Base-by-base conservation (phyloP, 2,888 invertebrate species). In the Archips crataeganus region DNA sequence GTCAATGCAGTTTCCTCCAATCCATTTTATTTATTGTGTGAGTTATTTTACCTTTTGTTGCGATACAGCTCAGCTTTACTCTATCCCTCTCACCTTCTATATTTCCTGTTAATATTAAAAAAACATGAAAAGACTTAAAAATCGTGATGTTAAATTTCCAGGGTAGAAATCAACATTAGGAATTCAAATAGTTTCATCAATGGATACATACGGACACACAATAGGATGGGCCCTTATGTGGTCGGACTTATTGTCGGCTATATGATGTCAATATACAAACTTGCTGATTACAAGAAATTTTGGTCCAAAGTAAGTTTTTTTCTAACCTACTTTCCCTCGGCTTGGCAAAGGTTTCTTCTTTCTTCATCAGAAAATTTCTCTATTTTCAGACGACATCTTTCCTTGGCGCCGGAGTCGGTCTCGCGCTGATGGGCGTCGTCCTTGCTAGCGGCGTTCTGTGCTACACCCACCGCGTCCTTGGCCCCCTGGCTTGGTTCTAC, bases 181-280 rank as follows among this genome's bases (percentile, higher is more conserved):
- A 54, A 54, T 0, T 6, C 54, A 0, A 54, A 57, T 23, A 57
- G n/a, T 36, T 60, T 60, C 60, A 32, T 8, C 3, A 32, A 57
- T 3, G 57, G 62, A 42, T 62, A 62, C 62, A 62, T 62, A 62
- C n/a, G 9, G 62, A 73, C 68, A 2, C 73, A 73, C 42, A 69
- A 69, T 59, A 59, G 73, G 10, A 64, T 73, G 68, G 64, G 63
- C 32, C 69, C 73, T 0, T 73, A 69, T 13, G 42, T 59, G 15
- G 42, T 10, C 1, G 73, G 73, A 9, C 59, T 73, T 9, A 63
- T 23, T 1, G 63, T 60, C 42, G 73, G 73, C 6, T 73, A 73
- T 32, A 11, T 69, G 4, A 73, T 73, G 73, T 69, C 68, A 15
- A n/a, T 64, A 32, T 73, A 73, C 59, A 73, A 69, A 23, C 73